Evolutionary conservation across 2,113 vertebrate species (phyloP).

Genomic region (Saccopteryx leptura): DNA sequence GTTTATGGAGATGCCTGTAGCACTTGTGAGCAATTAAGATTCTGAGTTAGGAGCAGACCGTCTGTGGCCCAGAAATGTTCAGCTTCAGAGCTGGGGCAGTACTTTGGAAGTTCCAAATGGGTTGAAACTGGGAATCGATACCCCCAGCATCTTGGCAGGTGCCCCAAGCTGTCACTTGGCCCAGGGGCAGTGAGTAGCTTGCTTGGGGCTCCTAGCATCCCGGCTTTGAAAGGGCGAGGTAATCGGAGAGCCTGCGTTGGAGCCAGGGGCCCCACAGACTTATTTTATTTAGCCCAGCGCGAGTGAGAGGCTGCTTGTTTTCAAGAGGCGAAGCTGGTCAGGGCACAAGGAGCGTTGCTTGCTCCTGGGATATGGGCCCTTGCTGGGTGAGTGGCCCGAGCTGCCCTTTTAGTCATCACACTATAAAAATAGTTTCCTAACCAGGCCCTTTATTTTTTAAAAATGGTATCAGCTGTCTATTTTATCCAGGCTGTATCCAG

Average conservation of each 20-base stretch:
- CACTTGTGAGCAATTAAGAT: not conserved
- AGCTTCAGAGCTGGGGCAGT: not conserved
- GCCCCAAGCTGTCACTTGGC: not conserved
- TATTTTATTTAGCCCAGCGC: not conserved
- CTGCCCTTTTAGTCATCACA: slow-evolving; percentile 69
- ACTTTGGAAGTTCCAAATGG: not conserved
- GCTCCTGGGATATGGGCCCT: not conserved
- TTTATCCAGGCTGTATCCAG: rapidly evolving
- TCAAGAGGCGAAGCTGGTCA: not conserved
- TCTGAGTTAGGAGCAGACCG: slow-evolving; percentile 13
- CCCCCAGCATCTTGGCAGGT: slow-evolving; percentile 38
- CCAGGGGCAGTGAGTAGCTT: not conserved
- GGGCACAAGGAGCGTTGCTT: slow-evolving; percentile 5
- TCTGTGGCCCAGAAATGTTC: not conserved
- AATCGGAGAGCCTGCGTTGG: slow-evolving; percentile 49
- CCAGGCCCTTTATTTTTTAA: slow-evolving; percentile 16
- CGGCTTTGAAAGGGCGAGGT: slow-evolving; percentile 59
- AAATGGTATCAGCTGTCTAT: not conserved
- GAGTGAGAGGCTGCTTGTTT: slow-evolving; percentile 32
- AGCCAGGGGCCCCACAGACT: slow-evolving; percentile 42
- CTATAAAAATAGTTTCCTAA: slow-evolving; percentile 51
- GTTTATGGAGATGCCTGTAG: slow-evolving; percentile 25
- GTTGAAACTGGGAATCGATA: not conserved
- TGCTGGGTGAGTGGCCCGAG: slow-evolving; percentile 64
- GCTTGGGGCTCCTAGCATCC: not conserved